Base-by-base conservation (phyloP, 1,140 invertebrate genomes). In the Pachyrhynchus sulphureomaculatus region DNA sequence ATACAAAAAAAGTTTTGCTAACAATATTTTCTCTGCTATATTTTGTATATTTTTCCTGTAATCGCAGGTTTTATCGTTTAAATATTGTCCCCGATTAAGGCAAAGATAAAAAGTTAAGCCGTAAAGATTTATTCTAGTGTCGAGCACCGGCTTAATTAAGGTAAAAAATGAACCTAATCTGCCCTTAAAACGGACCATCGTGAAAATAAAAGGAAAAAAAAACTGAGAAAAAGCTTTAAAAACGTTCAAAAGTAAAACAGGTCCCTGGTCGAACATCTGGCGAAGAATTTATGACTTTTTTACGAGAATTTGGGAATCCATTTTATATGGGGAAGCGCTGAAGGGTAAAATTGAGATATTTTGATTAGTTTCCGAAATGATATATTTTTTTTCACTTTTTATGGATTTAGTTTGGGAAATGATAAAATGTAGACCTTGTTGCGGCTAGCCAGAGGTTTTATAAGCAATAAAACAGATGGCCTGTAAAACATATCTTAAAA, bases 241-340 rank as follows among this genome's bases (percentile, higher is more conserved):
- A 36, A 52, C 18, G 17, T 17, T 15, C 12, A 33, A 23, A 37
- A 52, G 37, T 52, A 52, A 52, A 52, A 37, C 32, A 21, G 48
- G 48, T 52, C 48, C 48, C 48, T 37, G 48, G 32, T 52, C 32
- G 48, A 52, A 52, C 48, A 52, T 52, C 48, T 52, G 48, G 17
- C 48, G 32, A 52, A 52, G 20, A 52, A 52, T 52, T 52, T 52
- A 52, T 52, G 48, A 52, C 48, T 52, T 52, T 48, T 52, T 52
- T 36, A 36, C 32, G 48, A 23, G 48, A 36, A 48, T 48, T 48
- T 24, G 45, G 45, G 45, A 48, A 48, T 48, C 26, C 45, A 29
- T 48, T 48, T 48, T 26, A 48, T 48, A 42, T 42, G 2, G 9
- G 9, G 15, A 20, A 20, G 39, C 39, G 39, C 39, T 42, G 39